phyloP scores from a whole-genome alignment of 2,113 vertebrate species.

The Dromaius novaehollandiae region DNA sequence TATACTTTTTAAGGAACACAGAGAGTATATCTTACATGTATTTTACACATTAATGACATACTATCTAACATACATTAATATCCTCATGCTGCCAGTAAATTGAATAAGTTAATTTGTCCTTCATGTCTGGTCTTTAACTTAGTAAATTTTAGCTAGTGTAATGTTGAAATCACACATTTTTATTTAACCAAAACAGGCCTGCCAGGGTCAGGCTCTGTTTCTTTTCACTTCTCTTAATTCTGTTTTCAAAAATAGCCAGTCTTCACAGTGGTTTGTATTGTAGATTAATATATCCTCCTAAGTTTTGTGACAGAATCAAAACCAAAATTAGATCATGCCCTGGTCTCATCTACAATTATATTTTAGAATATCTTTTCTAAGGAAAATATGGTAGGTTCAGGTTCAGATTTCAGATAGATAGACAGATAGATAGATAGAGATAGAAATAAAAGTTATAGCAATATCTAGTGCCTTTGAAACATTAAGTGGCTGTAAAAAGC shows the following conservation, averaged over 20 bases:
- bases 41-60: not conserved
- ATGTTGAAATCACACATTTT: not conserved
- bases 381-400: not conserved
- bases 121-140: not conserved
- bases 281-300: not conserved
- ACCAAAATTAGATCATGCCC: not conserved
- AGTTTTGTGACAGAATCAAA: not conserved
- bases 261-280: not conserved
- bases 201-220: not conserved
- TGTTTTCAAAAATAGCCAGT: not conserved
- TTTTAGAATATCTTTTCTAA: not conserved
- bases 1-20: not conserved
- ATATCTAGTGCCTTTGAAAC: not conserved
- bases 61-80: not conserved
- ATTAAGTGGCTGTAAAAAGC: not conserved
- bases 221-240: not conserved
- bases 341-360: not conserved
- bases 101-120: not conserved
- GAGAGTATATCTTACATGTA: accelerated
- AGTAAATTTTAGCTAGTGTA: not conserved
- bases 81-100: not conserved
- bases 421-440: not conserved
- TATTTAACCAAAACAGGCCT: not conserved
- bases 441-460: not conserved
- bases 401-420: not conserved